phyloP scores from a whole-genome alignment of 2,113 vertebrate species.

The Poecile atricapillus region DNA sequence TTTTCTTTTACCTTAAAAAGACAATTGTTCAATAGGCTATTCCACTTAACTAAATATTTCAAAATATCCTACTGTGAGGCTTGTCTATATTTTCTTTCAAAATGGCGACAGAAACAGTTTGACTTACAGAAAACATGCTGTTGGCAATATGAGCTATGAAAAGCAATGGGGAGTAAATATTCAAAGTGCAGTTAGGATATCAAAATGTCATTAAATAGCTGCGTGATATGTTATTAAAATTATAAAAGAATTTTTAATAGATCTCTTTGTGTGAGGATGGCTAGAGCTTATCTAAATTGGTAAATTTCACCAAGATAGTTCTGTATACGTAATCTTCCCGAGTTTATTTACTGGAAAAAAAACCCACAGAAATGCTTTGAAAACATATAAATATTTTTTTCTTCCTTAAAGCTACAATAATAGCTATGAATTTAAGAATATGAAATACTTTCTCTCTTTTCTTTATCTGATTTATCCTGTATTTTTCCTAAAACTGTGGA shows the following conservation, averaged over 20 bases:
- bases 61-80: neutral
- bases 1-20: neutral
- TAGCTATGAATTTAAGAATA: neutral
- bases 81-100: conserved; percentile 38
- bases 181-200: conserved; percentile 34
- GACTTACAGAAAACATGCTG: conserved; percentile 31
- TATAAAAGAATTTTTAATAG: conserved; percentile 54
- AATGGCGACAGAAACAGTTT: conserved; percentile 28
- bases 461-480: neutral
- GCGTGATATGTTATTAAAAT: conserved; percentile 51
- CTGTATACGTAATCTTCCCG: neutral
- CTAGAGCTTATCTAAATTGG: conserved; percentile 10
- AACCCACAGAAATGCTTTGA: neutral
- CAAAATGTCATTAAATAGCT: conserved; percentile 37
- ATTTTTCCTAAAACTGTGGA: neutral
- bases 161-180: conserved; percentile 45
- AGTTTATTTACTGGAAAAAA: neutral
- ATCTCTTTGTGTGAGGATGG: neutral
- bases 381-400: neutral
- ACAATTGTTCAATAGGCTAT: neutral
- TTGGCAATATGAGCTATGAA: conserved; percentile 29
- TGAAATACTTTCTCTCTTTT: neutral
- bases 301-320: conserved; percentile 21
- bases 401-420: neutral
- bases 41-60: neutral